Conservation (phyloP, 2,797 vertebrate genomes). For the Pseudotriccus pelzelni region DNA sequence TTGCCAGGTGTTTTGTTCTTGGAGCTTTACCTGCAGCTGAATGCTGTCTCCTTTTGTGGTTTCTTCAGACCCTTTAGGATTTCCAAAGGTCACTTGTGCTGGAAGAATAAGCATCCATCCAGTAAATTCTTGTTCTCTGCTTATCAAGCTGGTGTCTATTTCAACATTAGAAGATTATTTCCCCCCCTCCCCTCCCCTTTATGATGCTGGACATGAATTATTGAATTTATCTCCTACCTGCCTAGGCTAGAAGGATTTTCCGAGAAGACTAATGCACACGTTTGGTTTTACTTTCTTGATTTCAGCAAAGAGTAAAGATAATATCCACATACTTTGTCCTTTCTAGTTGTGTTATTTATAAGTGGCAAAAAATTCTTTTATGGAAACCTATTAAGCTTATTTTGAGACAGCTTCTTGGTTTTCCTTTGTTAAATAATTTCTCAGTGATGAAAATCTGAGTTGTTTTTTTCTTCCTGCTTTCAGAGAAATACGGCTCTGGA, state of each 20-base stretch:
- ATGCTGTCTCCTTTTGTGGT: neutral
- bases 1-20: neutral
- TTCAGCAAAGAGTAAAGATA: slow-evolving; percentile 20
- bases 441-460: neutral
- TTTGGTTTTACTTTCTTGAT: slow-evolving; percentile 24
- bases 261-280: neutral
- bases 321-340: neutral
- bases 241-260: neutral
- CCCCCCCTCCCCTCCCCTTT: neutral
- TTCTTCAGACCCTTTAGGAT: neutral
- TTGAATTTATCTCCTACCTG: slow-evolving; percentile 25
- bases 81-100: neutral
- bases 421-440: slow-evolving; percentile 11
- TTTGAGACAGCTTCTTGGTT: neutral
- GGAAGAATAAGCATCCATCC: neutral
- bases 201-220: slow-evolving; percentile 1
- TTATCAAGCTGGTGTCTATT: neutral
- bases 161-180: neutral
- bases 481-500: neutral
- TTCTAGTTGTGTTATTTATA: neutral
- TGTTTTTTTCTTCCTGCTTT: neutral
- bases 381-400: neutral
- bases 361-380: neutral
- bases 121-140: neutral
- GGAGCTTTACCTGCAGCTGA: neutral